Base-by-base conservation (phyloP, 2,888 invertebrate genomes). In the Dione vanillae region DNA sequence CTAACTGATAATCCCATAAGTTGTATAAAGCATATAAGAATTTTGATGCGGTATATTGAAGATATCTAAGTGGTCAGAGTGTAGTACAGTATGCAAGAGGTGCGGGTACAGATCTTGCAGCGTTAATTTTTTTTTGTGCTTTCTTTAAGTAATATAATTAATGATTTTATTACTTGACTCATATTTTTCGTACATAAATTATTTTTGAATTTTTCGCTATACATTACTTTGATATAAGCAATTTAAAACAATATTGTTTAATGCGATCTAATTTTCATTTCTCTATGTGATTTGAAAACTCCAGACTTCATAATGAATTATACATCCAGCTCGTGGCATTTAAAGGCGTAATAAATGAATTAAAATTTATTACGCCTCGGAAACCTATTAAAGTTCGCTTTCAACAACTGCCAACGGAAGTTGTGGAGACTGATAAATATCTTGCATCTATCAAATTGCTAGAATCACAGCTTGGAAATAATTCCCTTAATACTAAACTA, bases 351-450 rank as follows among this genome's bases (percentile, higher is more conserved):
- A 87, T 85, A 81, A 89, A 88, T 87, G 84, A 82, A 83, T 82
- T 85, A 84, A 65, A 58, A 65, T 69, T 69, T 65, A 69, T 69
- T 69, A 58, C 49, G 69, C 69, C 62, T 64, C 54, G 47, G 45
- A 69, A 64, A 16, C 45, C 82, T 82, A 86, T 64, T 86, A 84
- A 86, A 86, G 84, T 85, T 86, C 67, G 70, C 70, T 81, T 85
- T 83, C 83, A 82, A 83, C 77, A 83, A 81, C 78, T 80, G 82
- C 82, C 79, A 82, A 76, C 76, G 62, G 64, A 76, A 80, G 75
- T 78, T 79, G 76, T 76, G 80, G 84, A 82, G 84, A 79, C 82
- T 88, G 88, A 89, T 85, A 87, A 88, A 89, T 89, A 85, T 82
- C 83, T 80, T 81, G 80, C 85, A 87, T 89, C 84, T 86, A 85